Conservation (phyloP, 2,113 vertebrate species). For the Takifugu bimaculatus region DNA sequence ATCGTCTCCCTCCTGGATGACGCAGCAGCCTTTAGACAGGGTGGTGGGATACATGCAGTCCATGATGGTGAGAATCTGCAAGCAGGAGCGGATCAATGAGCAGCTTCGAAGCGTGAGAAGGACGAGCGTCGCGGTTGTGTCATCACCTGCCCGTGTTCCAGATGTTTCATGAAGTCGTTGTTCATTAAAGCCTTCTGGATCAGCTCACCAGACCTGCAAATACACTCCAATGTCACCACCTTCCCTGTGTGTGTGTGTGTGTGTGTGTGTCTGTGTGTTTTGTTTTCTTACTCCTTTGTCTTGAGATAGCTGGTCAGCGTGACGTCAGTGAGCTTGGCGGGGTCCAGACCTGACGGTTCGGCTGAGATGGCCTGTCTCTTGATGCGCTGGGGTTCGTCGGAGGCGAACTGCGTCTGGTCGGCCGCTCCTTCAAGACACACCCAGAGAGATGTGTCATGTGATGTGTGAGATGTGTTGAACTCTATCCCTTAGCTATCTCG, state of each 20-base stretch:
- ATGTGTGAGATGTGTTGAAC: neutral
- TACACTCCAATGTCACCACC: neutral
- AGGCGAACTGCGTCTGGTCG: neutral
- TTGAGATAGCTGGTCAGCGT: conserved; percentile 73
- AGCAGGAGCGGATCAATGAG: neutral
- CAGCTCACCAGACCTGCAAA: conserved; percentile 66
- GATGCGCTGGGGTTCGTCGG: conserved; percentile 68
- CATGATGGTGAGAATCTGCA: conserved; percentile 72
- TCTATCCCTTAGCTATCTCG: neutral
- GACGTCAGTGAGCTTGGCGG: conserved; percentile 62
- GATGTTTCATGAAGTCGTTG: conserved; percentile 78
- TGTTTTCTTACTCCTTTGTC: conserved; percentile 60
- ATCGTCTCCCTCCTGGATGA: conserved; percentile 75
- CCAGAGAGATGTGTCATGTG: too few species aligned
- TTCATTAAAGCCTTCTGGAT: conserved; percentile 73
- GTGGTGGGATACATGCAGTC: conserved; percentile 74
- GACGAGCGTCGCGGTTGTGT: neutral
- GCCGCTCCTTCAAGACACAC: conserved; percentile 2
- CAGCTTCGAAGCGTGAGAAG: too few species aligned
- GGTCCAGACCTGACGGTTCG: conserved; percentile 69
- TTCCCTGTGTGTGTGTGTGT: neutral
- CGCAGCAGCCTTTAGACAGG: conserved; percentile 60
- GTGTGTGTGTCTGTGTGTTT: neutral
- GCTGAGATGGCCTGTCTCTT: conserved; percentile 78
- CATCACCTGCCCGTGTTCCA: conserved; percentile 69